Evolutionary conservation across 2,113 vertebrate species (phyloP).

Genomic region (Neotoma lepida): DNA sequence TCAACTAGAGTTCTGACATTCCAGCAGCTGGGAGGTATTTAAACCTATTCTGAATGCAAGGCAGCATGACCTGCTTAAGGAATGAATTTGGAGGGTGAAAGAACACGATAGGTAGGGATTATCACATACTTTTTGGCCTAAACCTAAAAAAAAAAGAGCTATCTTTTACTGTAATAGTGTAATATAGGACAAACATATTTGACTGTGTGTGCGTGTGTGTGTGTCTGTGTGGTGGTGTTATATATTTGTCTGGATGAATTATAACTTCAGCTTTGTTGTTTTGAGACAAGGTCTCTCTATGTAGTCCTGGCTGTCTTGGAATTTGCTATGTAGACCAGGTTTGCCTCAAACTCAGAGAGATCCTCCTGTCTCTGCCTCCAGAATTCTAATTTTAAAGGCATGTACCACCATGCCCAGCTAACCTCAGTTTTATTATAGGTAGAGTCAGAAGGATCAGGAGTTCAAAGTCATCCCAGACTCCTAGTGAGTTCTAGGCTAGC

Average conservation of each 20-base stretch:
- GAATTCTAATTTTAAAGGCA: neutral
- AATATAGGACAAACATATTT: neutral
- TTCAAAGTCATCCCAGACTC: neutral
- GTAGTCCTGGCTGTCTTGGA: neutral
- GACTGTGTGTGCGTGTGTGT: too few relatives aligned
- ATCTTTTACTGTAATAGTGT: neutral
- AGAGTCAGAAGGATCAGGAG: neutral
- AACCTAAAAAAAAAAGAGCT: neutral
- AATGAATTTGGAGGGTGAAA: neutral
- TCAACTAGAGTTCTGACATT: neutral
- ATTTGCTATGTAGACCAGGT: neutral
- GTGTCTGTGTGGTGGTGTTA: neutral
- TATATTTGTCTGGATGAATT: neutral
- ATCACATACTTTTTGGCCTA: neutral
- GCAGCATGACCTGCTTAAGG: neutral
- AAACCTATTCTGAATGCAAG: conserved; percentile 1
- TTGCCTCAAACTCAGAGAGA: neutral
- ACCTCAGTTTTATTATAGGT: neutral
- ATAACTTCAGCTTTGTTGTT: neutral
- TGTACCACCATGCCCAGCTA: neutral
- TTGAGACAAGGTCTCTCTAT: neutral
- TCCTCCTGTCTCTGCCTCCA: neutral
- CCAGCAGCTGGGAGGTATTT: neutral
- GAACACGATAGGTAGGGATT: neutral
- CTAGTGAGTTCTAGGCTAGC: neutral